phyloP scores from a whole-genome alignment of 2,888 invertebrate genomes.

The Desoria tigrina region DNA sequence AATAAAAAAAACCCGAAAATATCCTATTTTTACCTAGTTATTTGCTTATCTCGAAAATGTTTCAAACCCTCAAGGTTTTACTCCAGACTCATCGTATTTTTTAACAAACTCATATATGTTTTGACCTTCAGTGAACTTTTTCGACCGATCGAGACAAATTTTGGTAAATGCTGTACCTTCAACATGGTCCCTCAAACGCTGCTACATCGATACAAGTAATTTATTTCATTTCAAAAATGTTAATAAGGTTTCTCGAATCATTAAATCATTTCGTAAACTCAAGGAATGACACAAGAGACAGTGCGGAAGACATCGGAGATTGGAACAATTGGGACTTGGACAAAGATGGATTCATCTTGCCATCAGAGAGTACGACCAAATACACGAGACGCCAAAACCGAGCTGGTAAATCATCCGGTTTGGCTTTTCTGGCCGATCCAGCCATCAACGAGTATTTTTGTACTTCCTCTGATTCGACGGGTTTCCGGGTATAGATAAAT shows the following conservation, averaged over 20 bases:
- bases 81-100: no score
- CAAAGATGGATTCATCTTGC: background rate
- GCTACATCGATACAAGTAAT: slow-evolving; percentile 32
- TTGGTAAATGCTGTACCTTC: slow-evolving; percentile 82
- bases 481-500: slow-evolving; percentile 39
- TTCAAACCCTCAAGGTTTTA: no score
- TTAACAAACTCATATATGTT: no score
- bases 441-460: slow-evolving; percentile 47
- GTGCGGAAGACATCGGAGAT: slow-evolving; percentile 16
- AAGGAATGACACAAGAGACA: slow-evolving; percentile 38
- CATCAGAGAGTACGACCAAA: background rate
- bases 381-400: slow-evolving; percentile 37
- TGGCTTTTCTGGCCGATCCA: slow-evolving; percentile 43
- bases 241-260: no score
- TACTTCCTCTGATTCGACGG: slow-evolving; percentile 43
- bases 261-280: no score
- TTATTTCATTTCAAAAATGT: no score
- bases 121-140: slow-evolving; percentile 70
- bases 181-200: slow-evolving; percentile 69
- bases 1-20: no score
- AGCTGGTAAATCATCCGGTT: slow-evolving; percentile 45
- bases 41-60: slow-evolving; percentile 59
- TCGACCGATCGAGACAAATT: slow-evolving; percentile 76
- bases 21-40: no score
- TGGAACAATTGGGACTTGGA: slow-evolving; percentile 31